Evolutionary conservation across 92 coral and sea anemone species (phyloP), one percentile per base, ranked within the genome.

Genomic region (Bergia puertoricense): DNA sequence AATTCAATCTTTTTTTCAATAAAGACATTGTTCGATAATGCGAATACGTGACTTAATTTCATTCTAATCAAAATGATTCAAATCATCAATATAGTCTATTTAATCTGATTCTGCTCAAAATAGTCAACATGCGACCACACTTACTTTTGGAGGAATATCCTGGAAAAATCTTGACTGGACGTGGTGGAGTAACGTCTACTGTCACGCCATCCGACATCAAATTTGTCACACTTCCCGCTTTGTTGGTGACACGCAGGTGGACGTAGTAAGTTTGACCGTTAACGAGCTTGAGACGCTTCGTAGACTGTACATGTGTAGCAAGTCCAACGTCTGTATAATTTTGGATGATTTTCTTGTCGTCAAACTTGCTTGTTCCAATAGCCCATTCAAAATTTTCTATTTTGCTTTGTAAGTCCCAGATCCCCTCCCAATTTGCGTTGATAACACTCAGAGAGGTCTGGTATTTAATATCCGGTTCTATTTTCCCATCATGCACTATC

Each of bases 381-480:
- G 94, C 94, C 99, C 99, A 96, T 73, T 95, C 94, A 80, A 96
- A 96, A 68, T 89, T 91, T 37, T 92, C 94, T 30, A 96, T 90
- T 65, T 93, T 90, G 66, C 99, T 96, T 67, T 95, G 92, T 83
- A 95, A 89, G 86, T 95, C 98, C 98, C 98, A 96, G 76, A 96
- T 89, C 68, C 94, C 93, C 90, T 95, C 99, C 99, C 99, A 96
- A 89, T 96, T 96, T 45, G 98, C 99, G 16, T 93, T 92, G 86
- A 96, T 86, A 20, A 62, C 81, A 39, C 90, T 89, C 7, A 91
- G 75, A 1, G 98, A 96, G 8, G 95, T 89, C 89, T 96, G 99
- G 80, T 96, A 96, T 74, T 65, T 85, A 4, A 96, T 79, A 72
- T 96, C 99, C 13, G 99, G 99, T 65, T 96, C 98, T 20, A 96